Conservation (phyloP, 1,140 invertebrate species). For the Drosophila orosa region DNA sequence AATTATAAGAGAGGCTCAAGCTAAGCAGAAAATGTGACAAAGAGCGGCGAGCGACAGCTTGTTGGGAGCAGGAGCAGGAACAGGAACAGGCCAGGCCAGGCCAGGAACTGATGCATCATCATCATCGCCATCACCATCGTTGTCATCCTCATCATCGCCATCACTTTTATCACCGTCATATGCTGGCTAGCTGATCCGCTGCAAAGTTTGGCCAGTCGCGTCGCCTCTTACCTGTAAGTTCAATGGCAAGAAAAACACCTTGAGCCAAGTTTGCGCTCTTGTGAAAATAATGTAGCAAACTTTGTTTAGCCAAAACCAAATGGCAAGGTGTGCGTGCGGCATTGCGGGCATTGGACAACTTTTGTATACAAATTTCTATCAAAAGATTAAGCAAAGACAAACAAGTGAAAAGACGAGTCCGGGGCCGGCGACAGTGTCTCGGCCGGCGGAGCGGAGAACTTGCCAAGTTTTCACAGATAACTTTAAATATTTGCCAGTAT, state of each 20-base stretch:
- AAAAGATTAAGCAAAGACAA: slow-evolving; percentile 82
- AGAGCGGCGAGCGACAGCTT: slow-evolving; percentile 22
- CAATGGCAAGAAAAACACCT: slow-evolving; percentile 72
- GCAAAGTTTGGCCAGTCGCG: slow-evolving; percentile 50
- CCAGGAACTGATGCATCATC: slow-evolving; percentile 25
- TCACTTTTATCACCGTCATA: slow-evolving; percentile 24
- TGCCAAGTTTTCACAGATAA: slow-evolving; percentile 72
- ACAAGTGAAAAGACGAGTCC: slow-evolving; percentile 64
- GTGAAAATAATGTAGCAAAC: slow-evolving; percentile 74
- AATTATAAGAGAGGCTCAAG: slow-evolving; percentile 70
- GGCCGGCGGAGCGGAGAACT: slow-evolving; percentile 21
- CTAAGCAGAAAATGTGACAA: slow-evolving; percentile 67
- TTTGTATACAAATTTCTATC: slow-evolving; percentile 82
- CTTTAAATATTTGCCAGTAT: slow-evolving; percentile 69
- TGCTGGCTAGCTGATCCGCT: slow-evolving; percentile 48
- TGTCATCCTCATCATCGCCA: slow-evolving; percentile 17
- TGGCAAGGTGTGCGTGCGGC: slow-evolving; percentile 20
- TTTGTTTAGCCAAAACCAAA: slow-evolving; percentile 56
- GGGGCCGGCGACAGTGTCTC: slow-evolving; percentile 7
- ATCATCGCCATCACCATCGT: slow-evolving; percentile 19
- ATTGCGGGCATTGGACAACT: slow-evolving; percentile 53
- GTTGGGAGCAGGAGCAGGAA: background rate
- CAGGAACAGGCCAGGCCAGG: too few relatives aligned
- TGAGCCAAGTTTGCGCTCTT: slow-evolving; percentile 66
- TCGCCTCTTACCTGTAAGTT: slow-evolving; percentile 50